Conservation (phyloP, 1,140 invertebrate species). For the Archegozetes longisetosus region DNA sequence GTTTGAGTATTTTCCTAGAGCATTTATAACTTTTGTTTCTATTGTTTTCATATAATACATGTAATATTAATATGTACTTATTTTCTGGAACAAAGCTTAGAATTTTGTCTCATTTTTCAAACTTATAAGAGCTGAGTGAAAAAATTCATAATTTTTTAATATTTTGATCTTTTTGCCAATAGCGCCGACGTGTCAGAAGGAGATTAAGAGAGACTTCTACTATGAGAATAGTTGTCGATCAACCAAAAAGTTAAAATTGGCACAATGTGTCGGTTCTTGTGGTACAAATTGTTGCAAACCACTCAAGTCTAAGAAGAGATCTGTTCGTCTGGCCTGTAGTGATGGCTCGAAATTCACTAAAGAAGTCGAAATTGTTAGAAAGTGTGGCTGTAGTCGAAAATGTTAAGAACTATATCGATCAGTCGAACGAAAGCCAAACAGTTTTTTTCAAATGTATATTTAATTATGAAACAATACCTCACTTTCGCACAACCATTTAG, state of each 20-base stretch:
- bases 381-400: slow-evolving; percentile 42
- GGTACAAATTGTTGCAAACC: slow-evolving; percentile 61
- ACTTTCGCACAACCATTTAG: too few relatives aligned
- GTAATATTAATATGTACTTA: too few relatives aligned
- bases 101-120: too few relatives aligned
- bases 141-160: too few relatives aligned
- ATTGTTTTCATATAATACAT: too few relatives aligned
- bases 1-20: too few relatives aligned
- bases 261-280: slow-evolving; percentile 56
- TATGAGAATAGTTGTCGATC: slow-evolving; percentile 75
- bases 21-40: too few relatives aligned
- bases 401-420: slow-evolving; percentile 17
- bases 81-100: too few relatives aligned
- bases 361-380: slow-evolving; percentile 87
- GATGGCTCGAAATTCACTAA: slow-evolving; percentile 84
- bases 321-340: slow-evolving; percentile 78
- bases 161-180: slow-evolving; percentile 13
- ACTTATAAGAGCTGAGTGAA: too few relatives aligned
- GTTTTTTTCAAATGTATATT: too few relatives aligned
- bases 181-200: slow-evolving; percentile 68
- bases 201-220: slow-evolving; percentile 72
- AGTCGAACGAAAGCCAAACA: not conserved
- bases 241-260: slow-evolving; percentile 68
- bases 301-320: slow-evolving; percentile 73
- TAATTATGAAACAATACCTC: too few relatives aligned